Conservation (phyloP, 2,797 vertebrate genomes). For the Macroramphosus scolopax region DNA sequence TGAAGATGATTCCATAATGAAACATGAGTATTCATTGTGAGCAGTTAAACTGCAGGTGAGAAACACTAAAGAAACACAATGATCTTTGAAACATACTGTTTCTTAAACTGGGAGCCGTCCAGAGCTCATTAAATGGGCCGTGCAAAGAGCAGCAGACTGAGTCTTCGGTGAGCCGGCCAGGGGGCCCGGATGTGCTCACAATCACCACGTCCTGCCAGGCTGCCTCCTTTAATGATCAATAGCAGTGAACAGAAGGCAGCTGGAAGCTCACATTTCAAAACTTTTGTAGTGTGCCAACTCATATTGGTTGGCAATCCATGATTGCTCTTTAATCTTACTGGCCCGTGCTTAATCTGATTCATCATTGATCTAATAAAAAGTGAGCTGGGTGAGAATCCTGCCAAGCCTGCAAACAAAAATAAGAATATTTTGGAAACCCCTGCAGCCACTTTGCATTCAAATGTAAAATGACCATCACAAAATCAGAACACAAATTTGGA, state of each 20-base stretch:
- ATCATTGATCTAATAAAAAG: constrained; percentile 55
- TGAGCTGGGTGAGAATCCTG: constrained; percentile 32
- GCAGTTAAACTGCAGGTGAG: constrained; percentile 13
- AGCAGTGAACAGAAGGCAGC: constrained; percentile 59
- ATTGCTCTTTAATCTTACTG: constrained; percentile 50
- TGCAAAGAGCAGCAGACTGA: constrained; percentile 32
- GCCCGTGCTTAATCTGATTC: constrained; percentile 47
- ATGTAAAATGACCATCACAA: constrained; percentile 6
- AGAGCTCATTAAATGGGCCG: constrained; percentile 48
- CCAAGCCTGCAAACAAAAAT: constrained; percentile 21
- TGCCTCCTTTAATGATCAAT: constrained; percentile 60
- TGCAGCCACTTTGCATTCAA: constrained; percentile 15
- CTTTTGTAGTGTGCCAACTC: constrained; percentile 47
- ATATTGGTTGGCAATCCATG: constrained; percentile 43
- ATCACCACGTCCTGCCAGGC: constrained; percentile 52
- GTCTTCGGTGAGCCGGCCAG: constrained; percentile 28
- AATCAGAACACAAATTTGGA: not conserved
- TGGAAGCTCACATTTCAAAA: constrained; percentile 34
- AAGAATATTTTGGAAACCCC: constrained; percentile 17
- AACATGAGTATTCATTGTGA: constrained; percentile 10
- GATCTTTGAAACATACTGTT: constrained; percentile 11
- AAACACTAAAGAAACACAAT: constrained; percentile 14
- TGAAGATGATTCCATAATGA: constrained; percentile 10
- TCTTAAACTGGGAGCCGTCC: constrained; percentile 19
- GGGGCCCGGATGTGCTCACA: constrained; percentile 39